phyloP scores from a whole-genome alignment of 2,888 invertebrate species.

The Trissonchulus sp. region DNA sequence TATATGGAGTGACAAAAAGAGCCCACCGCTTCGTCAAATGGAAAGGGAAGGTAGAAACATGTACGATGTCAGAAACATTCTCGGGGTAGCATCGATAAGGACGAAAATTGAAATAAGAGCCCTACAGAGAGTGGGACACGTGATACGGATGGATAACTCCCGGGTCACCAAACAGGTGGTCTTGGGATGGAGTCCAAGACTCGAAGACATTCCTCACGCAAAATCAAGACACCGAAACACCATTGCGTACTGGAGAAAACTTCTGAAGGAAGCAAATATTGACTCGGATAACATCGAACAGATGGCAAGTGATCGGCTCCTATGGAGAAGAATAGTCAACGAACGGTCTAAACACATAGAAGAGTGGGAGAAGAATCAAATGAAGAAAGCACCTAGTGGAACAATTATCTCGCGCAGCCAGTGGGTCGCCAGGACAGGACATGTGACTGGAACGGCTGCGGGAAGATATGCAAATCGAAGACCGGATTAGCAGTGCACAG shows the following conservation, averaged over 20 bases:
- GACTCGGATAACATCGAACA: constrained; percentile 14
- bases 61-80: neutral
- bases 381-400: neutral
- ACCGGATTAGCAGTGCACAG: constrained; percentile 3
- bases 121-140: constrained; percentile 5
- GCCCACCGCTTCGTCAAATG: neutral
- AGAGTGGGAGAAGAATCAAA: constrained; percentile 13
- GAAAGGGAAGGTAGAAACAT: neutral
- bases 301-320: neutral
- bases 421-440: constrained; percentile 3
- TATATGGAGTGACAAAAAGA: constrained; percentile 13
- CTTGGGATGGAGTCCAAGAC: constrained; percentile 10
- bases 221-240: constrained; percentile 10
- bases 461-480: constrained; percentile 16
- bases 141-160: neutral
- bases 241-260: constrained; percentile 1
- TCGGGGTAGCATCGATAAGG: neutral
- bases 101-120: neutral
- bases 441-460: constrained; percentile 6
- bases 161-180: constrained; percentile 1
- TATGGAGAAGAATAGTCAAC: constrained; percentile 7
- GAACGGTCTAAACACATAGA: neutral
- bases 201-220: constrained; percentile 11
- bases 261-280: constrained; percentile 16
- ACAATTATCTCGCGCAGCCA: constrained; percentile 3